Base-by-base conservation (phyloP, 2,888 invertebrate species). In the Calliscelio sp. region DNA sequence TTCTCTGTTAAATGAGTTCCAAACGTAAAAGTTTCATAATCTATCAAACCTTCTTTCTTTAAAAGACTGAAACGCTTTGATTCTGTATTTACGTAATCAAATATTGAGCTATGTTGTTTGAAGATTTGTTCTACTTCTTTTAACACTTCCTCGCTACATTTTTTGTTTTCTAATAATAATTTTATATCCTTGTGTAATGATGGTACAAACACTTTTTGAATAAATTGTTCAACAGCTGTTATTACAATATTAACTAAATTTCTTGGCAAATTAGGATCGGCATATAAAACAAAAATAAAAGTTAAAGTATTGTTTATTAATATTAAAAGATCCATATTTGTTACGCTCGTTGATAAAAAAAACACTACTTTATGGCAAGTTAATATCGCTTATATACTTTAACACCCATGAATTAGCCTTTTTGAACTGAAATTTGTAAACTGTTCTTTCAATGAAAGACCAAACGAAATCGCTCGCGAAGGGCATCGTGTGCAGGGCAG, bases 261-360 rank as follows among this genome's bases (percentile, higher is more conserved):
- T 57, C 79, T 66, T 6, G 63, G 49, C 10, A 83, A 16, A 16
- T 22, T n/a, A 35, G 79, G 70, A 65, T 84, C 65, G 8, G 35
- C 74, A 57, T 84, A 80, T n/a, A 84, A 53, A n/a, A 24, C 10
- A 20, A 84, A 68, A 70, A 75, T 84, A 51, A 84, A 75, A 35
- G 41, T 32, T 55, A 84, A 25, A 18, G 80, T 65, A 5, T 80
- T 32, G 49, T 80, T 65, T 16, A 78, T 16, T 24, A 84, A 25
- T 22, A 44, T 28, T 2, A 35, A n/a, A 8, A 63, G 11, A 59
- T 68, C 74, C 53, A 66, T 68, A 18, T 20, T 51, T 71, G 25
- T 10, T n/a, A 46, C 11, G 11, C 7, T 16, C 16, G 16, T 7
- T 46, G 16, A 46, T n/a, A 18, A 14, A 46, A 1, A 16, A 46